A percentile compares a stretch with the other conserved stretches of the same genome.
These are phyloP conservation scores for Stramonita haemastoma DNA, from an alignment of 2,888 invertebrate species.

Conservation along the genomic window DNA sequence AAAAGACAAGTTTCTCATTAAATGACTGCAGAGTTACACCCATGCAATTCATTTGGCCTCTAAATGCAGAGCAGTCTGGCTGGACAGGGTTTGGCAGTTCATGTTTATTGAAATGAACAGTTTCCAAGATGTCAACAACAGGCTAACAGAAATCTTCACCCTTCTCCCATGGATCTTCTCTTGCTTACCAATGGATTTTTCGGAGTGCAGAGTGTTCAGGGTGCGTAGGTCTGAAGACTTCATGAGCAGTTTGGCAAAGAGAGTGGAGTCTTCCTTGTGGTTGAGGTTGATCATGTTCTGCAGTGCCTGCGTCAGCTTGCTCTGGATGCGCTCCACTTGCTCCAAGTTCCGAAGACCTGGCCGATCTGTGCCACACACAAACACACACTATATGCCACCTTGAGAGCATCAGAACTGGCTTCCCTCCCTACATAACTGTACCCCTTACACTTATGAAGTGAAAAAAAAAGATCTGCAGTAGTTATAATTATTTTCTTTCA, in stretches of 20 bases:
- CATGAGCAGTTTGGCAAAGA: conserved; percentile 87
- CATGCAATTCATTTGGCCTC: too few relatives aligned
- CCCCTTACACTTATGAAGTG: too few relatives aligned
- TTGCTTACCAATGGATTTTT: conserved; percentile 87
- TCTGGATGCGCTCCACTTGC: conserved; percentile 94
- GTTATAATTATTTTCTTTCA: too few relatives aligned
- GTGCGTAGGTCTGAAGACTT: conserved; percentile 97
- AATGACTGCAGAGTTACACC: too few relatives aligned
- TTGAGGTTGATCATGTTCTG: conserved; percentile 91
- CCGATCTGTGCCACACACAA: conserved; percentile 82
- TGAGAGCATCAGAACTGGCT: neutral
- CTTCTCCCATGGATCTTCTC: neutral
- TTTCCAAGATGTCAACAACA: too few relatives aligned
- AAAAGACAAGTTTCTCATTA: too few relatives aligned
- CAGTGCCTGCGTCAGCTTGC: conserved; percentile 90
- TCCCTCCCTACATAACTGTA: too few relatives aligned
- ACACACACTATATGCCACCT: neutral
- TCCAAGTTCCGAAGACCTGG: conserved; percentile 95
- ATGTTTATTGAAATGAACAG: too few relatives aligned
- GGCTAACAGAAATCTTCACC: too few relatives aligned
- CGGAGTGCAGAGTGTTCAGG: conserved; percentile 95
- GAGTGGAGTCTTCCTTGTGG: conserved; percentile 83
- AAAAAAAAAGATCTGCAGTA: too few relatives aligned
- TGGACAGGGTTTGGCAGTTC: too few relatives aligned
- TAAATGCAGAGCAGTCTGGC: too few relatives aligned